Evolutionary conservation across 2,797 vertebrate genomes (phyloP).

Genomic region (Acanthopagrus latus): DNA sequence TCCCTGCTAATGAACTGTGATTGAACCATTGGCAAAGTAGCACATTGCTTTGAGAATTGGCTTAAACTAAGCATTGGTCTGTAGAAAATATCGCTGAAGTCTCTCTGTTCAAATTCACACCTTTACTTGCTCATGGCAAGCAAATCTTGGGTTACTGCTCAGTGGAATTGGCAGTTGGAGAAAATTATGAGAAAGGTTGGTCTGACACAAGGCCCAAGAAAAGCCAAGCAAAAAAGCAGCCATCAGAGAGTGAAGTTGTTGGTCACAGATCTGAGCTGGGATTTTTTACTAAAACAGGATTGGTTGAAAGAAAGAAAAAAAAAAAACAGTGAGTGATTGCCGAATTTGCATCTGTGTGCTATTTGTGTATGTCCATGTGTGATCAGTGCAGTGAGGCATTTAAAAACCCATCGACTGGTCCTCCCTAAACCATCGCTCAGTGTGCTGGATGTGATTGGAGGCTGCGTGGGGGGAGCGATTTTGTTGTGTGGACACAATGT

Average conservation of each 20-base stretch:
- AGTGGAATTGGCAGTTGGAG: neutral
- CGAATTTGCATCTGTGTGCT: conserved; percentile 42
- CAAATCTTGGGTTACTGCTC: conserved; percentile 24
- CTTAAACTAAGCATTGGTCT: conserved; percentile 44
- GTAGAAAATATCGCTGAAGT: conserved; percentile 9
- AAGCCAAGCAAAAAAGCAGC: conserved; percentile 18
- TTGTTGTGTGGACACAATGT: conserved; percentile 45
- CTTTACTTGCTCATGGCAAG: conserved; percentile 22
- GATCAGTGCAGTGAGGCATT: conserved; percentile 52
- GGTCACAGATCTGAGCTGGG: conserved; percentile 9
- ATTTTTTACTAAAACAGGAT: conserved; percentile 1
- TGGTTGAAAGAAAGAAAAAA: neutral
- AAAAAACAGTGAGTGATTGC: conserved; percentile 28
- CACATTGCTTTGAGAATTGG: conserved; percentile 21
- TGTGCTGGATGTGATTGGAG: conserved; percentile 42
- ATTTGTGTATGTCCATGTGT: conserved; percentile 37
- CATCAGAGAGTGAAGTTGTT: conserved; percentile 7
- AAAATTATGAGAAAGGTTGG: no score
- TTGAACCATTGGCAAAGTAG: conserved; percentile 54
- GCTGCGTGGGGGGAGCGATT: conserved; percentile 26
- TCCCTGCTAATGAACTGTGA: conserved; percentile 67
- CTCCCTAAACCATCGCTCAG: conserved; percentile 21
- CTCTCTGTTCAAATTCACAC: conserved; percentile 8
- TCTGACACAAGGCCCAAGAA: neutral
- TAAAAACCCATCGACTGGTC: conserved; percentile 39